Conservation (phyloP, 2,888 invertebrate species). For the Nomada fucata region DNA sequence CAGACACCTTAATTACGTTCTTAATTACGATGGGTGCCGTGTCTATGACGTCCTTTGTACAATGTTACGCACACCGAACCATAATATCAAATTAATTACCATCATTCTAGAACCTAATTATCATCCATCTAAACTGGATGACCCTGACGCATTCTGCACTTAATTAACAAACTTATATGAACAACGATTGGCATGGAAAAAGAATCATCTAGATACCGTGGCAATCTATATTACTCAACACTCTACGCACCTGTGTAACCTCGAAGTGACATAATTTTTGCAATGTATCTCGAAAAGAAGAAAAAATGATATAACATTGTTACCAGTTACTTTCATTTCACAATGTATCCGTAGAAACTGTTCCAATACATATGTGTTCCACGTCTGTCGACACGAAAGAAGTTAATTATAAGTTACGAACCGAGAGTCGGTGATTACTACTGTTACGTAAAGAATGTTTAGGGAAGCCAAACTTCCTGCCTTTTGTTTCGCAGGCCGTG, state of each 20-base stretch:
- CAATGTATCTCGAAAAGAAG: too few species aligned
- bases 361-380: slow-evolving; percentile 16
- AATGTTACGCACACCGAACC: slow-evolving; percentile 38
- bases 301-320: too few species aligned
- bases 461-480: slow-evolving; percentile 49
- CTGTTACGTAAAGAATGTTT: slow-evolving; percentile 63
- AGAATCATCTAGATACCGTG: too few species aligned
- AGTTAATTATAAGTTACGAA: slow-evolving; percentile 64
- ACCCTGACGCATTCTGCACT: slow-evolving; percentile 13
- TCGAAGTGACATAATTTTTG: neutral
- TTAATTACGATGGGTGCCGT: slow-evolving; percentile 24
- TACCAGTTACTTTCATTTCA: neutral
- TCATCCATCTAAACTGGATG: slow-evolving; percentile 6
- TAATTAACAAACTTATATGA: slow-evolving; percentile 1
- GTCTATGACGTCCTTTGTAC: slow-evolving; percentile 39
- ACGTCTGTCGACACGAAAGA: slow-evolving; percentile 28
- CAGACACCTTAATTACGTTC: slow-evolving; percentile 2
- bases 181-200: too few species aligned
- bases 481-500: slow-evolving; percentile 35
- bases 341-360: neutral
- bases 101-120: slow-evolving; percentile 29
- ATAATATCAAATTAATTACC: slow-evolving; percentile 52
- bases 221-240: neutral
- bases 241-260: neutral
- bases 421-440: slow-evolving; percentile 53